Conservation (phyloP, 1,140 invertebrate species). For the Dendrolimus punctatus region DNA sequence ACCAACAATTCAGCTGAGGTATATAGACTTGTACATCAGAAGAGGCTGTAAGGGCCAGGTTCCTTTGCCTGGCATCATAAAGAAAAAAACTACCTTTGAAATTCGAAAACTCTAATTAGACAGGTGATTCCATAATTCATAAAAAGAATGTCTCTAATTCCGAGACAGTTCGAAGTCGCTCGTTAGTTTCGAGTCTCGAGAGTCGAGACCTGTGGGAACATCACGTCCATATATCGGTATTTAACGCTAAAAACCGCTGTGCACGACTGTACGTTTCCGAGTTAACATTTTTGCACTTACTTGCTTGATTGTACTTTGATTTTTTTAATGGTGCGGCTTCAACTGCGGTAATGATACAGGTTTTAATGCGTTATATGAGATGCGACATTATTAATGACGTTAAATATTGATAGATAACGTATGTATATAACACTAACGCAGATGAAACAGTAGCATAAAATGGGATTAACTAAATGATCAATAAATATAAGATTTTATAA, state of each 20-base stretch:
- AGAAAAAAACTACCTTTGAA: constrained; percentile 44
- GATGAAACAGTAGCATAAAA: too few relatives aligned
- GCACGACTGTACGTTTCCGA: constrained; percentile 28
- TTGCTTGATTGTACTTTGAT: neutral
- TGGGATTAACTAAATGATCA: too few relatives aligned
- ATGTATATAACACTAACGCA: too few relatives aligned
- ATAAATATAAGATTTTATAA: too few relatives aligned
- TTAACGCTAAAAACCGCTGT: constrained; percentile 38
- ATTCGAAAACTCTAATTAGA: constrained; percentile 47
- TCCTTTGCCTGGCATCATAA: neutral
- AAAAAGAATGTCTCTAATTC: constrained; percentile 52
- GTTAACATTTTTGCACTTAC: constrained; percentile 23
- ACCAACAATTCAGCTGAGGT: too few relatives aligned
- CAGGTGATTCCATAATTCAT: constrained; percentile 64
- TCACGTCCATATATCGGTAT: constrained; percentile 61
- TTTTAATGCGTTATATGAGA: too few relatives aligned
- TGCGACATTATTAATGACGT: too few relatives aligned
- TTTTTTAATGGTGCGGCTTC: neutral
- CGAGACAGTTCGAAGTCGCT: constrained; percentile 24
- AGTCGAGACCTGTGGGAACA: constrained; percentile 48
- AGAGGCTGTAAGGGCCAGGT: too few relatives aligned
- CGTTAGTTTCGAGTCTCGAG: constrained; percentile 14
- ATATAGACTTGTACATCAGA: too few relatives aligned
- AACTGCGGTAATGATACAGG: too few relatives aligned
- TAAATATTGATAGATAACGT: too few relatives aligned